Evolutionary conservation across 2,888 invertebrate species (phyloP), one percentile per base, ranked within the genome.

Genomic region (Nyleta sp.): DNA sequence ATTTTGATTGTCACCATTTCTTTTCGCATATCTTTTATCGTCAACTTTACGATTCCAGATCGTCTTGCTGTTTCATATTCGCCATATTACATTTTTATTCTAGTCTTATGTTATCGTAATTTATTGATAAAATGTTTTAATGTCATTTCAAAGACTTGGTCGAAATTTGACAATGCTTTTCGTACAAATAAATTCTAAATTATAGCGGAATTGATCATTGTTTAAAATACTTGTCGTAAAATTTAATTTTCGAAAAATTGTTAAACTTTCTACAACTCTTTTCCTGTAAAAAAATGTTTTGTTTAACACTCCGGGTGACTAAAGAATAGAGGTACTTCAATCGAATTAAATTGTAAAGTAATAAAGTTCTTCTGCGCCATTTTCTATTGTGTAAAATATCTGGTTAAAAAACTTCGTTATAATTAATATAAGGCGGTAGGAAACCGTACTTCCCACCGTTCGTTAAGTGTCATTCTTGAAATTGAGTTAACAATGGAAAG

Each of bases 1-100:
- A 59, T 59, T 70, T 70, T 59, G 68, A 70, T 70, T 59, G 57
- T 59, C 40, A 40, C 59, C 38, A 38, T 70, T 70, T 70, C 57
- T 59, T 68, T 59, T 57, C 57, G 33, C 50, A 48, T 38, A 59
- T 46, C 48, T 50, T 70, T 70, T 48, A 70, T 70, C 38, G 46
- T 22, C 68, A 24, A 20, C 40, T 70, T 59, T 70, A 70, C 57
- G 68, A 46, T 67, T 67, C 35, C 33, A 33, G 67, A 44, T 42
- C 44, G 31, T 65, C 53, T 57, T 46, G 33, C 38, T 11, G 68
- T 22, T 33, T 46, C 44, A 67, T 67, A 55, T 46, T 31, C 42
- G 42, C 18, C 48, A 28, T 53, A 68, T 57, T 57, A 55, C 42
- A 33, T 13, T 53, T 55, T 44, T 65, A 38, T 50, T 53, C 52